Evolutionary conservation across 2,888 invertebrate genomes (phyloP).

Genomic region (Spialia ferax): DNA sequence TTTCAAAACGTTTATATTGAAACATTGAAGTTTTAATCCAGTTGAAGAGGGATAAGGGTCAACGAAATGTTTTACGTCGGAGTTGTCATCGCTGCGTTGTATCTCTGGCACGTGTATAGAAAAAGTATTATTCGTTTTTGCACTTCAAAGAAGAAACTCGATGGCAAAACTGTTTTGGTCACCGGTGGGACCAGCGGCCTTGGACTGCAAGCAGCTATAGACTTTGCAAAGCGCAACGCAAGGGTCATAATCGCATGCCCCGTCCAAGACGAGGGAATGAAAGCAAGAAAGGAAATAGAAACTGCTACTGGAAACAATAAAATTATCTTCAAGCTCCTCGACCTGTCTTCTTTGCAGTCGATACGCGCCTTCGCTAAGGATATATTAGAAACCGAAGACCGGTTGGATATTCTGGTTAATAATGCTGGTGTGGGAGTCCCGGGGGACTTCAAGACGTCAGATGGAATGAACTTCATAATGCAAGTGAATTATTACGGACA

Average conservation of each 20-base stretch:
- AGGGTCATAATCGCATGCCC: constrained; percentile 69
- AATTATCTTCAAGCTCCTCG: constrained; percentile 89
- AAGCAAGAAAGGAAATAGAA: constrained; percentile 84
- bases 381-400: constrained; percentile 57
- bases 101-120: constrained; percentile 42
- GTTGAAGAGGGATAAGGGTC: neutral
- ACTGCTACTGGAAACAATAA: constrained; percentile 88
- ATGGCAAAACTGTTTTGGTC: constrained; percentile 59
- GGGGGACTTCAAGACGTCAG: constrained; percentile 86
- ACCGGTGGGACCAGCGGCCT: constrained; percentile 72
- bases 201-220: constrained; percentile 65
- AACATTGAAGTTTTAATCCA: neutral
- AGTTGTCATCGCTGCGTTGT: neutral
- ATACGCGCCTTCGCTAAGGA: constrained; percentile 65
- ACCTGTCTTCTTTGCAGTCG: constrained; percentile 90
- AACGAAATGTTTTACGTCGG: constrained; percentile 6
- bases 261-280: constrained; percentile 59
- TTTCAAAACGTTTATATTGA: too few species aligned
- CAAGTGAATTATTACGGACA: constrained; percentile 97
- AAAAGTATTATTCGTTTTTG: constrained; percentile 52
- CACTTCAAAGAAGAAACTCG: constrained; percentile 52
- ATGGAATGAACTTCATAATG: constrained; percentile 94
- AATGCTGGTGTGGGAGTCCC: constrained; percentile 93
- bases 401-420: constrained; percentile 93
- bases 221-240: constrained; percentile 65